Conservation (phyloP, 64 coral and sea anemone genomes). For the Montipora cactus region DNA sequence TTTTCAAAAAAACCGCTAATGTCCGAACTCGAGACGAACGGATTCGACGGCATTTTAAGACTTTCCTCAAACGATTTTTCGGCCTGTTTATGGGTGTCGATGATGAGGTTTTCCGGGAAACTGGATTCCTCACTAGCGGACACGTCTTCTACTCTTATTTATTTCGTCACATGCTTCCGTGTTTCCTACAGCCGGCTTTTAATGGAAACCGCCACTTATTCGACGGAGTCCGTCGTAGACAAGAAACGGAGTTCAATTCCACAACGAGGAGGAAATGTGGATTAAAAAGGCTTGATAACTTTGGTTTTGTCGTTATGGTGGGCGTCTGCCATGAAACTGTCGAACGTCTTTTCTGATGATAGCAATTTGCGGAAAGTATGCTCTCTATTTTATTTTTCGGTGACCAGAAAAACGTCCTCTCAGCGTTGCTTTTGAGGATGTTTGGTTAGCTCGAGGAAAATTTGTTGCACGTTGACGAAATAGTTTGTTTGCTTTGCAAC, state of each 20-base stretch:
- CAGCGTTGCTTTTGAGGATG: too few species aligned
- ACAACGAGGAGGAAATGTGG: background rate
- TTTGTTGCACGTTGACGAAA: background rate
- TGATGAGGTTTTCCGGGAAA: background rate
- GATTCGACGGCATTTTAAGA: constrained; percentile 29
- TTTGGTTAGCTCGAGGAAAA: too few species aligned
- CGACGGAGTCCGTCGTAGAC: background rate
- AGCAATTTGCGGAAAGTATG: background rate
- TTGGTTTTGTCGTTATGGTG: too few species aligned
- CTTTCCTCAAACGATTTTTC: background rate
- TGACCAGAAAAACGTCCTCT: background rate
- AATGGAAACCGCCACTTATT: background rate
- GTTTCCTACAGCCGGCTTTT: background rate
- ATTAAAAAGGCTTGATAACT: background rate
- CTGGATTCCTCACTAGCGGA: background rate
- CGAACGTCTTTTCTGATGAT: background rate
- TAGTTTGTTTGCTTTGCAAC: background rate
- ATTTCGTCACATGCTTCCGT: background rate
- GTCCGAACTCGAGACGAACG: background rate
- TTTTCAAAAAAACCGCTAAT: background rate
- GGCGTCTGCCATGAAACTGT: too few species aligned
- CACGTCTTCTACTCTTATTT: constrained; percentile 16
- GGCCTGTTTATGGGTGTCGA: background rate
- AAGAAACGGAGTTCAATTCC: background rate
- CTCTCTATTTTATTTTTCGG: background rate